Conservation (phyloP, 1,140 invertebrate genomes). For the Kradibia gibbosae region DNA sequence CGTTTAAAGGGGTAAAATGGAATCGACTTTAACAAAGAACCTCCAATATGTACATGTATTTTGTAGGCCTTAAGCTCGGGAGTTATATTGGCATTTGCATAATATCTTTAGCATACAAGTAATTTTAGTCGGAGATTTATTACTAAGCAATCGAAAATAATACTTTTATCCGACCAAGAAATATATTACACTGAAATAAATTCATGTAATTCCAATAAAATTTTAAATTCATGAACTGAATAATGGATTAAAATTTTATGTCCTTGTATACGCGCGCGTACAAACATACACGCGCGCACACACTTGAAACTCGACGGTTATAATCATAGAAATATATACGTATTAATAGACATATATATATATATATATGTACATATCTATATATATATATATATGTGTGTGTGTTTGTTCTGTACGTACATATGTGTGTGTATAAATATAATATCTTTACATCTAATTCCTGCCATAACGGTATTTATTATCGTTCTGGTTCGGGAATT, state of each 20-base stretch:
- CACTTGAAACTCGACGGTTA: no score
- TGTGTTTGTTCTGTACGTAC: no score
- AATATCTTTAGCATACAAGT: conserved; percentile 7
- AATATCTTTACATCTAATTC: conserved; percentile 35
- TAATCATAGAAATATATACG: no score
- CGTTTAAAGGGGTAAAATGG: neutral
- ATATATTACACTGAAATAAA: conserved; percentile 37
- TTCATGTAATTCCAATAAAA: conserved; percentile 49
- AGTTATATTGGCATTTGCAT: conserved; percentile 8
- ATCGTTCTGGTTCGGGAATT: neutral
- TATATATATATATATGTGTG: no score
- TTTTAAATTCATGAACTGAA: conserved; percentile 48
- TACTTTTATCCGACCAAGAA: conserved; percentile 17
- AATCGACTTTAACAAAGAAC: neutral
- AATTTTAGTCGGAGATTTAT: conserved; percentile 29
- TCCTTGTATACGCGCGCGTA: neutral
- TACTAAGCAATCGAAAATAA: conserved; percentile 27
- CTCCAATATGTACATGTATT: neutral
- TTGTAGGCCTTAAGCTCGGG: neutral
- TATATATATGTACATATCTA: no score
- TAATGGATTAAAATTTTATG: conserved; percentile 46
- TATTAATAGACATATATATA: no score
- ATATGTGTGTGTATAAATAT: no score
- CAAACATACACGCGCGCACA: no score
- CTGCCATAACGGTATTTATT: conserved; percentile 33